Evolutionary conservation across 2,888 invertebrate species (phyloP).

Genomic region (Eurytoma adleriae): DNA sequence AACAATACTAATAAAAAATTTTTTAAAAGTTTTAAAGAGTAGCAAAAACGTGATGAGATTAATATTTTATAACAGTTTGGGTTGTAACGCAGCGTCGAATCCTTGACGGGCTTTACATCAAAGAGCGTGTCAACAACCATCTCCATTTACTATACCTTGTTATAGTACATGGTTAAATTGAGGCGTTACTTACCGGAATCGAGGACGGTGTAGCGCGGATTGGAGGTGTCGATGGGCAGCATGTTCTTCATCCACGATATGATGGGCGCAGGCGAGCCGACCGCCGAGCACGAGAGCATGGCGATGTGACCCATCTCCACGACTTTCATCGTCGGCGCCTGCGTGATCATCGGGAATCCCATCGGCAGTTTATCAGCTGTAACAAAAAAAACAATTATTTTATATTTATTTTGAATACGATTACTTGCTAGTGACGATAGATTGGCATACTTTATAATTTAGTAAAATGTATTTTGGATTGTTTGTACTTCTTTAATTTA

Average conservation of each 20-base stretch:
- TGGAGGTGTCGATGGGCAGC: constrained; percentile 90
- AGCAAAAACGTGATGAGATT: too few relatives aligned
- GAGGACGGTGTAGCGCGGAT: constrained; percentile 90
- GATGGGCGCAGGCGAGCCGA: constrained; percentile 88
- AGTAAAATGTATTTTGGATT: too few relatives aligned
- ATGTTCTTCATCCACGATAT: constrained; percentile 97
- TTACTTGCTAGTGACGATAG: too few relatives aligned
- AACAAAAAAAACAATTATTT: constrained; percentile 65
- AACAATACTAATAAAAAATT: too few relatives aligned
- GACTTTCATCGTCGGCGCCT: constrained; percentile 93
- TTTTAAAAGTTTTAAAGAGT: too few relatives aligned
- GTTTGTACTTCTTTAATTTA: too few relatives aligned
- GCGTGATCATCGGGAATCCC: constrained; percentile 94
- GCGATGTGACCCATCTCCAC: constrained; percentile 97
- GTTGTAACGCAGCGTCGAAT: too few relatives aligned
- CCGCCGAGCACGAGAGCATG: constrained; percentile 91
- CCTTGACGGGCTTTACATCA: too few relatives aligned
- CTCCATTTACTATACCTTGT: too few relatives aligned
- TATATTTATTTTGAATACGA: neutral
- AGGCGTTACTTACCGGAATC: constrained; percentile 82
- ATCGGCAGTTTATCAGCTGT: constrained; percentile 91
- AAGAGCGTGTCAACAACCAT: too few relatives aligned
- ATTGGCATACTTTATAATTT: too few relatives aligned
- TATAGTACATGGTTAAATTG: neutral
- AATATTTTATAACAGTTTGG: too few relatives aligned